Evolutionary conservation across 2,797 vertebrate genomes (phyloP).

Genomic region (Synanceia verrucosa): DNA sequence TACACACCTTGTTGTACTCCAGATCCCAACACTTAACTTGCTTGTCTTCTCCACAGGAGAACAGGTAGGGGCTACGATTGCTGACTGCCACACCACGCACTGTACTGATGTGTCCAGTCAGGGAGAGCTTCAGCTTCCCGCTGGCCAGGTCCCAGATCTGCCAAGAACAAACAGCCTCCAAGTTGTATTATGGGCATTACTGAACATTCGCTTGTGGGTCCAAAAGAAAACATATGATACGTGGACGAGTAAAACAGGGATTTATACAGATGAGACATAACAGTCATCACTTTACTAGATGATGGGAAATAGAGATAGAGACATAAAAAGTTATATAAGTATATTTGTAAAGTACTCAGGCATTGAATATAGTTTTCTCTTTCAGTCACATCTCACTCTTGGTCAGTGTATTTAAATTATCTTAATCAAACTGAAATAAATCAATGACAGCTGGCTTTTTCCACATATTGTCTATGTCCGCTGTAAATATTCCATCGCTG

Average conservation of each 20-base stretch:
- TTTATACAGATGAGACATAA: neutral
- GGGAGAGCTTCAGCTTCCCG: slow-evolving; percentile 94
- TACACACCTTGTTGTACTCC: slow-evolving; percentile 99
- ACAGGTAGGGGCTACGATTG: slow-evolving; percentile 93
- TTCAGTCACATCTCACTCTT: neutral
- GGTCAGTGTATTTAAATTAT: neutral
- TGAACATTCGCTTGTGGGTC: neutral
- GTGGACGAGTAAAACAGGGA: neutral
- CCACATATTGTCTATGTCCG: no score
- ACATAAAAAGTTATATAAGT: no score
- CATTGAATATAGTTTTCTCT: neutral
- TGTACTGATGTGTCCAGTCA: slow-evolving; percentile 98
- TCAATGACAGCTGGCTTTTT: neutral
- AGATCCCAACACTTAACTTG: slow-evolving; percentile 99
- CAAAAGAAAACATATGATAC: neutral
- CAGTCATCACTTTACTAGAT: no score
- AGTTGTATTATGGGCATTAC: neutral
- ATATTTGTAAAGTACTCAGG: no score
- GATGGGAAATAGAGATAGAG: neutral
- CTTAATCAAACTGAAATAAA: neutral
- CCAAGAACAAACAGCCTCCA: neutral
- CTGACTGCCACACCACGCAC: slow-evolving; percentile 97
- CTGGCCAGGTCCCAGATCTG: slow-evolving; percentile 99
- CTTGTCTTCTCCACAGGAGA: slow-evolving; percentile 98
- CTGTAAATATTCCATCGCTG: no score